These are phyloP conservation scores for Cryptocheilus praepositus DNA, from an alignment of 2,888 invertebrate genomes.

Conservation along the genomic window DNA sequence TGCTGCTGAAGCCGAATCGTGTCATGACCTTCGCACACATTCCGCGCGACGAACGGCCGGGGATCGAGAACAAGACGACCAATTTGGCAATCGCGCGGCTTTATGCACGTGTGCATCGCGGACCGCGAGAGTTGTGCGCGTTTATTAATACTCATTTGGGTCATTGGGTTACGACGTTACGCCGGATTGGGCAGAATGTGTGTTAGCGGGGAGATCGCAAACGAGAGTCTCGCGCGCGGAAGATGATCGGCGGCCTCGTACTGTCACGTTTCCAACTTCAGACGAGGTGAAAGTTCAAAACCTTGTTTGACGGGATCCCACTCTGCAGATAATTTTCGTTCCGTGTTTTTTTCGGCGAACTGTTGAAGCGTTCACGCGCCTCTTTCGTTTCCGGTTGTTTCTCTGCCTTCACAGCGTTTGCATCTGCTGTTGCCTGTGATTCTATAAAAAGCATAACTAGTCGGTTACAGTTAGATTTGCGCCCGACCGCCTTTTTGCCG, in stretches of 20 bases:
- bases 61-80: too few species aligned
- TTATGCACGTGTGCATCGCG: slow-evolving; percentile 7
- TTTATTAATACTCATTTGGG: slow-evolving; percentile 58
- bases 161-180: slow-evolving; percentile 58
- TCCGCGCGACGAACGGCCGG: too few species aligned
- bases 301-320: slow-evolving; percentile 18
- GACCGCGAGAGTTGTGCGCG: slow-evolving; percentile 6
- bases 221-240: slow-evolving; percentile 14
- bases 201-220: slow-evolving; percentile 15
- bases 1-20: slow-evolving; percentile 14
- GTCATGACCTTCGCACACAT: slow-evolving; percentile 21
- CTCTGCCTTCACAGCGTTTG: too few species aligned
- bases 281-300: slow-evolving; percentile 66
- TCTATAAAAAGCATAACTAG: too few species aligned
- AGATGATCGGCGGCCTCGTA: slow-evolving; percentile 40
- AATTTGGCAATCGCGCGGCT: neutral
- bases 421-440: too few species aligned
- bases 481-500: too few species aligned
- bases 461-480: too few species aligned
- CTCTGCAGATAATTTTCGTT: neutral
- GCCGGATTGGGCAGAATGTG: neutral
- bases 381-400: neutral
- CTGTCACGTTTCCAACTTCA: slow-evolving; percentile 34
- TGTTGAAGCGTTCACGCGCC: neutral
- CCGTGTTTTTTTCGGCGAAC: neutral